Base-by-base conservation (phyloP, 2,113 vertebrate species). In the Anser brachyrhynchus region DNA sequence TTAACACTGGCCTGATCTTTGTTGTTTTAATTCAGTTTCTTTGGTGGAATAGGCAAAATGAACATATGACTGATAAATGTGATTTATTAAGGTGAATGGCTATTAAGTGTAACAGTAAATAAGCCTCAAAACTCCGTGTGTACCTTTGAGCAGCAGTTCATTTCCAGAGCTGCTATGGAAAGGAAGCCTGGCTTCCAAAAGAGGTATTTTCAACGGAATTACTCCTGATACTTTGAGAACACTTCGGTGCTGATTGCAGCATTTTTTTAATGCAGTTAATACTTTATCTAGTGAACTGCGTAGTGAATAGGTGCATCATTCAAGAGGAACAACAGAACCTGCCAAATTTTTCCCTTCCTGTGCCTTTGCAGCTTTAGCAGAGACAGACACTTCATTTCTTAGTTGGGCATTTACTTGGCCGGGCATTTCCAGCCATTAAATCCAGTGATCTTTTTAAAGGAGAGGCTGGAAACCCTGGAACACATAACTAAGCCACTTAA, bases 381-480 rank as follows among this genome's bases (percentile, higher is more conserved):
- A 44, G 3, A 8, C 25, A 39, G 21, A 7, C 35, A 25, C n/a
- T 79, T 80, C 2, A 1, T 6, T 67, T 39, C 21, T 49, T 25
- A 13, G 5, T 1, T 49, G 35, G 29, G 9, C 5, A 1, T 72
- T 69, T 35, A n/a, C 0, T 3, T 65, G 54, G 43, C 8, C 31
- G 28, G 7, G 0, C 16, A 14, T 35, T 46, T 86, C 43, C 39
- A 65, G 13, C 5, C 4, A 0, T 25, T 54, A 4, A 14, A 35
- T 22, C 28, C n/a, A 5, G 1, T 49, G 10, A 9, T 33, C 20
- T 46, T 89, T 49, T 35, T 14, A 11, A 43, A 22, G 46, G 6
- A 18, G 20, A 6, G 33, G 35, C 35, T 69, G 7, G 26, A 62
- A 55, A 29, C 31, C 18, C n/a, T 51, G 21, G 43, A 13, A 23